These are phyloP conservation scores for Diorhabda carinulata DNA, from an alignment of 1,140 invertebrate species.

Conservation along the genomic window DNA sequence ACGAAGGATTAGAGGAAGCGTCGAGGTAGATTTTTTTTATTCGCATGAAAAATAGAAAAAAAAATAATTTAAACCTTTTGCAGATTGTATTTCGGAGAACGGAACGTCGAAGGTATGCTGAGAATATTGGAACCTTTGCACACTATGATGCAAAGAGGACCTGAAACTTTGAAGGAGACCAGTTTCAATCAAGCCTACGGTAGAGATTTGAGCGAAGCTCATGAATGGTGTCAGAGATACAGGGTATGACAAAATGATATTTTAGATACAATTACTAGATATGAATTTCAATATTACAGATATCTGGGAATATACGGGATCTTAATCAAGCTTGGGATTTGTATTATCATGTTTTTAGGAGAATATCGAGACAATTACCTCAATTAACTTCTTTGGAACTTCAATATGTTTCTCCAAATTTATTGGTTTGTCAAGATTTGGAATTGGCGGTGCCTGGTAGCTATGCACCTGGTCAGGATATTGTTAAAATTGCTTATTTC, in stretches of 20 bases:
- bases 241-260: constrained; percentile 52
- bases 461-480: constrained; percentile 82
- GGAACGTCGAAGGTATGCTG: constrained; percentile 94
- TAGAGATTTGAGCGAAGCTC: constrained; percentile 86
- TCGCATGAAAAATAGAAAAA: constrained; percentile 3
- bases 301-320: constrained; percentile 80
- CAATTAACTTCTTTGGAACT: constrained; percentile 85
- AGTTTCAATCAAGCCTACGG: constrained; percentile 96
- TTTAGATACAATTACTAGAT: not conserved
- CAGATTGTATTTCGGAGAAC: constrained; percentile 90
- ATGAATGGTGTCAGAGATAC: constrained; percentile 89
- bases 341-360: constrained; percentile 96
- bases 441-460: constrained; percentile 94
- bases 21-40: constrained; percentile 52
- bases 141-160: constrained; percentile 86
- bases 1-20: constrained; percentile 97
- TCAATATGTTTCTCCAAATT: constrained; percentile 92
- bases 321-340: constrained; percentile 98
- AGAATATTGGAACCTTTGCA: constrained; percentile 93
- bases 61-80: constrained; percentile 14
- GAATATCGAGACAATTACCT: constrained; percentile 91
- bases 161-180: constrained; percentile 94
- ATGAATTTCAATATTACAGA: constrained; percentile 36
- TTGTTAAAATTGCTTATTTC: constrained; percentile 86
- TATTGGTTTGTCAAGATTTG: constrained; percentile 83